Conservation (phyloP, 2,113 vertebrate genomes). For the Amia ocellicauda region DNA sequence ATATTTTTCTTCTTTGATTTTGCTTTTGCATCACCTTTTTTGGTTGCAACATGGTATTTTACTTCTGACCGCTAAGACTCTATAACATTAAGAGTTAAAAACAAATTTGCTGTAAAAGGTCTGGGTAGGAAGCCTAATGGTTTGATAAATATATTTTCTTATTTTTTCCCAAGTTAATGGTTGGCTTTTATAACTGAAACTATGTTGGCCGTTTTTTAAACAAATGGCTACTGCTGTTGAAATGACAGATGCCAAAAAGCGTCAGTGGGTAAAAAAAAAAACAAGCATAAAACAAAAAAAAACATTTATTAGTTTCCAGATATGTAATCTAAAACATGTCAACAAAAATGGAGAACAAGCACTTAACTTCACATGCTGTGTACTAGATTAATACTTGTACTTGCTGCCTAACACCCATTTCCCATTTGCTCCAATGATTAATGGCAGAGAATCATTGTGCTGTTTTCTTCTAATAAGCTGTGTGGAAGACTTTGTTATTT, state of each 20-base stretch:
- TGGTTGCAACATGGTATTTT: constrained; percentile 31
- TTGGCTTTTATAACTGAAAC: constrained; percentile 15
- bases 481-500: constrained; percentile 12
- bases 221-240: not conserved
- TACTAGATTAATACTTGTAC: constrained; percentile 41
- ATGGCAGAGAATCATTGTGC: constrained; percentile 50
- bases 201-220: not conserved
- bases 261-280: constrained; percentile 24
- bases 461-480: constrained; percentile 54
- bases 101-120: constrained; percentile 22
- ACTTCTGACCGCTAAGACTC: constrained; percentile 28
- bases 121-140: constrained; percentile 19
- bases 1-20: constrained; percentile 34
- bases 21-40: constrained; percentile 32
- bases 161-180: constrained; percentile 9
- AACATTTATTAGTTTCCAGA: constrained; percentile 16
- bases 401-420: constrained; percentile 42
- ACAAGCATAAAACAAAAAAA: constrained; percentile 29
- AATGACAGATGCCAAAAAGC: not conserved
- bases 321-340: constrained; percentile 40
- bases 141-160: constrained; percentile 27
- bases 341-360: constrained; percentile 40
- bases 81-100: constrained; percentile 20
- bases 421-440: constrained; percentile 59
- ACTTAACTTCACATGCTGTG: constrained; percentile 60